Conservation (phyloP, 2,797 vertebrate species). For the Neostethus bicornis region DNA sequence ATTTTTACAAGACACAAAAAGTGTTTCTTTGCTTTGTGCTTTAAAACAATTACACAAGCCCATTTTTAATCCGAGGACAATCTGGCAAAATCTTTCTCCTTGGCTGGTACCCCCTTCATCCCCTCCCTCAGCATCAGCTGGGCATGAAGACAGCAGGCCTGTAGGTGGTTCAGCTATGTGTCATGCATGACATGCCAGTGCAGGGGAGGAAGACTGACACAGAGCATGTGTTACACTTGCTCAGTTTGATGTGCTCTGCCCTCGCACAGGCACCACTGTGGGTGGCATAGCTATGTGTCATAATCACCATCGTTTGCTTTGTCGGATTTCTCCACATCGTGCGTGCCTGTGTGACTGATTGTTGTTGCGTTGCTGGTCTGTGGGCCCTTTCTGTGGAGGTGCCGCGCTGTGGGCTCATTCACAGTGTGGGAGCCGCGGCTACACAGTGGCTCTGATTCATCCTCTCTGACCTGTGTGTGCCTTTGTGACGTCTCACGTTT, state of each 20-base stretch:
- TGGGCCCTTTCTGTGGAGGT: constrained; percentile 68
- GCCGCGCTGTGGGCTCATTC: constrained; percentile 68
- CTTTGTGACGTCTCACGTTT: constrained; percentile 41
- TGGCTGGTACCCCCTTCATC: constrained; percentile 19
- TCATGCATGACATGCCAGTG: constrained; percentile 78
- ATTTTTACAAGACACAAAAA: constrained; percentile 21
- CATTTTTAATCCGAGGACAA: constrained; percentile 37
- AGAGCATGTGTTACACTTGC: constrained; percentile 79
- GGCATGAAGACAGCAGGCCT: constrained; percentile 74
- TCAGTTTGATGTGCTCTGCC: constrained; percentile 77
- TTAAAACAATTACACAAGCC: constrained; percentile 25
- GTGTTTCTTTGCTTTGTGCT: constrained; percentile 10
- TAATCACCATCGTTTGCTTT: constrained; percentile 75
- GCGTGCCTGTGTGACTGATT: constrained; percentile 44
- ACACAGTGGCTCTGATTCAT: constrained; percentile 65
- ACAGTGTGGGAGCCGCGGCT: constrained; percentile 72
- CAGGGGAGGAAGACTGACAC: constrained; percentile 78
- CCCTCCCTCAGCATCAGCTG: constrained; percentile 46
- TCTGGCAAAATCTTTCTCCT: constrained; percentile 40
- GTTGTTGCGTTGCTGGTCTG: constrained; percentile 46
- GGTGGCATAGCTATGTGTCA: constrained; percentile 80
- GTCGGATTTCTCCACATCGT: constrained; percentile 54
- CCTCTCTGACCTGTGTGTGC: constrained; percentile 53
- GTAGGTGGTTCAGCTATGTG: constrained; percentile 79
- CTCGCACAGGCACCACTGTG: constrained; percentile 76